A percentile compares a stretch with the other conserved stretches of the same genome.
These are phyloP conservation scores for Hecatera dysodea DNA, from an alignment of 2,888 invertebrate species.

Conservation along the genomic window DNA sequence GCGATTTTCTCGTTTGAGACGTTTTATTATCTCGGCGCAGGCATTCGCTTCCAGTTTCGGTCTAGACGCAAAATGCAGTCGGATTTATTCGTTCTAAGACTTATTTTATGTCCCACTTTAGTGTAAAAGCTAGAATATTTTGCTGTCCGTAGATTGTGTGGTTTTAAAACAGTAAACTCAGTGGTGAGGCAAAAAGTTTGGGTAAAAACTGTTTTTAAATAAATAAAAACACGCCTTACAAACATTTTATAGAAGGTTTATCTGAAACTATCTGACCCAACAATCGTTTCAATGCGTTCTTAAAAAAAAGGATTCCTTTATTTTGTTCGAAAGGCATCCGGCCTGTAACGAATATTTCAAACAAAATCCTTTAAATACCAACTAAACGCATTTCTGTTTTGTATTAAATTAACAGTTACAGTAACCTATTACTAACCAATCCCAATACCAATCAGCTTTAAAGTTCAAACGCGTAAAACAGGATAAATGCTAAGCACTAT, in stretches of 20 bases:
- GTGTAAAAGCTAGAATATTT: slow-evolving; percentile 20
- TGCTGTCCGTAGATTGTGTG: slow-evolving; percentile 11
- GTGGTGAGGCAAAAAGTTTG: background rate
- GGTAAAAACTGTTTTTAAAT: background rate
- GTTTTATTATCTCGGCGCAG: slow-evolving; percentile 44
- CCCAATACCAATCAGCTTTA: too few species aligned
- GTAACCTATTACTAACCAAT: too few species aligned
- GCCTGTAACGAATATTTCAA: too few species aligned
- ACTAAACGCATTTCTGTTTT: too few species aligned
- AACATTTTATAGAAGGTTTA: slow-evolving; percentile 12
- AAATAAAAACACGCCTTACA: background rate
- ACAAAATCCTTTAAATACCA: too few species aligned
- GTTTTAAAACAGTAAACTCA: slow-evolving; percentile 29
- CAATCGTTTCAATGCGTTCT: too few species aligned
- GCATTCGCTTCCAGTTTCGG: slow-evolving; percentile 34
- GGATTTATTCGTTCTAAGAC: slow-evolving; percentile 37
- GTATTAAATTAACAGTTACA: too few species aligned
- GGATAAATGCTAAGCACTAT: too few species aligned
- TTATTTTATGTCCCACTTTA: slow-evolving; percentile 32
- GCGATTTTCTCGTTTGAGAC: slow-evolving; percentile 24
- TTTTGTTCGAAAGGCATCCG: too few species aligned
- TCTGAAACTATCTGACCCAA: background rate
- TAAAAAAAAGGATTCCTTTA: too few species aligned
- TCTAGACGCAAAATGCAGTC: slow-evolving; percentile 48
- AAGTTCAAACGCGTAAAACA: too few species aligned